phyloP scores from a whole-genome alignment of 1,140 invertebrate species.

The Propsilocerus akamusi region DNA sequence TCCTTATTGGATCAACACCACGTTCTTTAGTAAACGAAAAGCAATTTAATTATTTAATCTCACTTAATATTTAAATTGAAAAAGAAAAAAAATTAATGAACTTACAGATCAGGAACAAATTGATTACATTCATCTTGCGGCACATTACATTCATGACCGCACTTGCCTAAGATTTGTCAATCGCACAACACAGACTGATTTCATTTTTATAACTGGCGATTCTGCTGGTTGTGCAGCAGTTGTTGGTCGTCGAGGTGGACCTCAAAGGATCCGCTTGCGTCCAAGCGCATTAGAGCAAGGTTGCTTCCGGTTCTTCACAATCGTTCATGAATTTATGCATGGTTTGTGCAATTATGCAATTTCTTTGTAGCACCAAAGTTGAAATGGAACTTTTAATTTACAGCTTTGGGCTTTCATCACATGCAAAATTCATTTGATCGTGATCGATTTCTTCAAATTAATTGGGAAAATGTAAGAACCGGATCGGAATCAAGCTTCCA shows the following conservation, averaged over 20 bases:
- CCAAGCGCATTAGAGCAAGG: not conserved
- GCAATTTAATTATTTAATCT: too few species aligned
- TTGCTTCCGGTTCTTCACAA: not conserved
- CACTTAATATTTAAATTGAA: too few species aligned
- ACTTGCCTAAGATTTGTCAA: not conserved
- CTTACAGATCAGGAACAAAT: not conserved
- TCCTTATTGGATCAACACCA: too few species aligned
- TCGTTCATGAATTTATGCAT: not conserved
- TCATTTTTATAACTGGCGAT: not conserved
- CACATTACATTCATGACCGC: not conserved
- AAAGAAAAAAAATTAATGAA: not conserved
- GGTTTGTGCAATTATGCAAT: too few species aligned
- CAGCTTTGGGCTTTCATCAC: not conserved
- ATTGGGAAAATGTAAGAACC: conserved; percentile 18
- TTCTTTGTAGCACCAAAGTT: too few species aligned
- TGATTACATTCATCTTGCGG: not conserved
- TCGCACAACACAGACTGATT: not conserved
- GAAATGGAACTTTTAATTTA: too few species aligned
- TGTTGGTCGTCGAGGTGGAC: not conserved
- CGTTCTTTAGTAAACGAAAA: too few species aligned
- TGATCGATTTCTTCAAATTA: not conserved
- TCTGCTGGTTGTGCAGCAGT: not conserved
- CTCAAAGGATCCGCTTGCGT: not conserved
- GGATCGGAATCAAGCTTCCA: conserved; percentile 47
- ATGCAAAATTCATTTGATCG: not conserved